A percentile compares a stretch with the other conserved stretches of the same genome.
phyloP scores from a whole-genome alignment of 1,140 invertebrate genomes.

The Drosophila mojavensis region DNA sequence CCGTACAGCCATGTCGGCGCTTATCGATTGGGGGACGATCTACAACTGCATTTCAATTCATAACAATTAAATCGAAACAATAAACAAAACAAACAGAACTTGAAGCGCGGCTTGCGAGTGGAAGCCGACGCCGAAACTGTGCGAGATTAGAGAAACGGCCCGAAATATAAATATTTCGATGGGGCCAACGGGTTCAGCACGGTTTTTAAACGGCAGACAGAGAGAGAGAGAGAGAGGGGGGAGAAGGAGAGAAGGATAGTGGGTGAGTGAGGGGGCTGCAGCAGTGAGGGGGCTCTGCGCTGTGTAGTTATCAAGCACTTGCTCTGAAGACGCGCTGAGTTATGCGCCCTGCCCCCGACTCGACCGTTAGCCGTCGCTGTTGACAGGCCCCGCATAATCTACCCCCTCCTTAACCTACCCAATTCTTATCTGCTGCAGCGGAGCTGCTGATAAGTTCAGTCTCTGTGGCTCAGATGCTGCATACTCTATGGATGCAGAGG shows the following conservation, averaged over 20 bases:
- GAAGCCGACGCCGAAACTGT: not conserved
- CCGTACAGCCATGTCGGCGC: not conserved
- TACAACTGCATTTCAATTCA: conserved; percentile 77
- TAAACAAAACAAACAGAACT: conserved; percentile 29
- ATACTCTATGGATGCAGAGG: not conserved
- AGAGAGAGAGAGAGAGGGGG: not conserved
- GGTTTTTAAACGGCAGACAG: conserved; percentile 1
- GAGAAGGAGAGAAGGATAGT: too few species aligned
- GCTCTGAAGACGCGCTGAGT: conserved; percentile 37
- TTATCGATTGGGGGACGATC: conserved; percentile 35
- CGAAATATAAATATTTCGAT: conserved; percentile 7
- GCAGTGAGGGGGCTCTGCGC: not conserved
- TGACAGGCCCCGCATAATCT: conserved; percentile 35
- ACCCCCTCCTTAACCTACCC: not conserved
- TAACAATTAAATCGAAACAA: conserved; percentile 74
- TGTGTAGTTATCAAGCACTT: conserved; percentile 33
- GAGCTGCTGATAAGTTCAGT: conserved; percentile 10
- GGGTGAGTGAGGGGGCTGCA: too few species aligned
- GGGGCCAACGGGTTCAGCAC: conserved; percentile 34
- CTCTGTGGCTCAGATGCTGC: not conserved
- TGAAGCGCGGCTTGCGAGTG: conserved; percentile 15
- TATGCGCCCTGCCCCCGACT: conserved; percentile 20
- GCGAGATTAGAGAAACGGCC: conserved; percentile 4
- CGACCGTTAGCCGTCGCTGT: conserved; percentile 36
- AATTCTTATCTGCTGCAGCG: conserved; percentile 7